Conservation (phyloP, 1,140 invertebrate species). For the Neodiprion pinetum region DNA sequence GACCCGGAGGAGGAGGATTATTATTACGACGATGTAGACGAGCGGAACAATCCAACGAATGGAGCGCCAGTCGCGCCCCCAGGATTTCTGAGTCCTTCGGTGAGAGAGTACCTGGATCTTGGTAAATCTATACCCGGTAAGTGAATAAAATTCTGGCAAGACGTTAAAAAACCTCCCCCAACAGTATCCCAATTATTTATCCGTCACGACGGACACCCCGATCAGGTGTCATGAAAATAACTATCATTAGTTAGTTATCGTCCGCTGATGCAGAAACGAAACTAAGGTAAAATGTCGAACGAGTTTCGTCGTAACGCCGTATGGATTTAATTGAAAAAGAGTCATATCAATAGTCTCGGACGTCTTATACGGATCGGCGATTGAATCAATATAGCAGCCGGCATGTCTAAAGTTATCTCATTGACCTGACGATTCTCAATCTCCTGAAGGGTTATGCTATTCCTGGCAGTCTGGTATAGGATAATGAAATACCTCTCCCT, state of each 20-base stretch:
- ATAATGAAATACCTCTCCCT: conserved; percentile 39
- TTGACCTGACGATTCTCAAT: conserved; percentile 46
- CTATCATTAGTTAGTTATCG: no score
- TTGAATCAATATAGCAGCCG: conserved; percentile 45
- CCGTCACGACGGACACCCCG: no score
- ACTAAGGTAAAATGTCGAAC: no score
- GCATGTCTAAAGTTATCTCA: conserved; percentile 44
- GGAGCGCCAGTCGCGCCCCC: conserved; percentile 71
- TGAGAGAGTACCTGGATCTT: conserved; percentile 82
- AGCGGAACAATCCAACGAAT: conserved; percentile 69
- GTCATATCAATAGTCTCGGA: background rate
- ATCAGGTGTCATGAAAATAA: no score
- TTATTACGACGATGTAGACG: conserved; percentile 71
- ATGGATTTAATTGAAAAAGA: no score
- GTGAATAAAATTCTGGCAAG: conserved; percentile 48
- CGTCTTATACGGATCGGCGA: background rate
- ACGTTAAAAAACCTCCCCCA: no score
- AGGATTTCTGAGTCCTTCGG: conserved; percentile 82
- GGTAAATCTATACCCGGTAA: conserved; percentile 88
- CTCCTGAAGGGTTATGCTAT: conserved; percentile 21
- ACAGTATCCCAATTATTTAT: no score
- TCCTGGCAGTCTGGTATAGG: conserved; percentile 26
- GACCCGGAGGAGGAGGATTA: conserved; percentile 67
- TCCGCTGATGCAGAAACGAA: no score
- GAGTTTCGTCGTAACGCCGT: no score